Evolutionary conservation across 2,113 vertebrate species (phyloP).

Genomic region (Sander vitreus): DNA sequence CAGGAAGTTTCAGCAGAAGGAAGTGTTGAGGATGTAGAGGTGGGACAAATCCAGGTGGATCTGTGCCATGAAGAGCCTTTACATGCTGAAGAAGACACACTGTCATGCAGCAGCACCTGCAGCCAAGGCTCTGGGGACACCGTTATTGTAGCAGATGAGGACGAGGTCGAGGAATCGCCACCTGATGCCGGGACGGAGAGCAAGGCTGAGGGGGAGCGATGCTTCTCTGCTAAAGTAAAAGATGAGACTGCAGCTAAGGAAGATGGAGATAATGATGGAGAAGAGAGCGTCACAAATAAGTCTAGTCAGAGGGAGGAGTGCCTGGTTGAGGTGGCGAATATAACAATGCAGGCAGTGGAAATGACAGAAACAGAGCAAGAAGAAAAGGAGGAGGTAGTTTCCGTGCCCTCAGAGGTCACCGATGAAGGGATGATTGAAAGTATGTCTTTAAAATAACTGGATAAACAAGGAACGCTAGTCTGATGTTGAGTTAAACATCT

Average conservation of each 20-base stretch:
- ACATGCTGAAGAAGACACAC: slow-evolving; percentile 63
- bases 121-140: slow-evolving; percentile 82
- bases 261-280: not conserved
- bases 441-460: not conserved
- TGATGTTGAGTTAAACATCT: not conserved
- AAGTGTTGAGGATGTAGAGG: not conserved
- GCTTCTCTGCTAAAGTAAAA: slow-evolving; percentile 22
- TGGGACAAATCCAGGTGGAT: slow-evolving; percentile 10
- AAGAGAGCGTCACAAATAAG: not conserved
- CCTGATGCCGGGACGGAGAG: slow-evolving; percentile 25
- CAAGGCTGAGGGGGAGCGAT: slow-evolving; percentile 21
- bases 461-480: not conserved
- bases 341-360: not conserved
- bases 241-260: slow-evolving; percentile 17
- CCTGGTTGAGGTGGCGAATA: not conserved
- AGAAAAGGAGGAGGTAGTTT: not conserved
- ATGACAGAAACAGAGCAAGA: not conserved
- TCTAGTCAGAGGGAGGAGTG: not conserved
- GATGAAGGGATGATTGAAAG: not conserved
- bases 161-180: slow-evolving; percentile 15
- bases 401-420: not conserved
- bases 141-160: slow-evolving; percentile 71
- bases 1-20: slow-evolving; percentile 3
- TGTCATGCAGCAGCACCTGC: slow-evolving; percentile 84
- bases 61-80: not conserved